Evolutionary conservation across 2,888 invertebrate species (phyloP), one percentile per base, ranked within the genome.

Genomic region (Meganola albula): DNA sequence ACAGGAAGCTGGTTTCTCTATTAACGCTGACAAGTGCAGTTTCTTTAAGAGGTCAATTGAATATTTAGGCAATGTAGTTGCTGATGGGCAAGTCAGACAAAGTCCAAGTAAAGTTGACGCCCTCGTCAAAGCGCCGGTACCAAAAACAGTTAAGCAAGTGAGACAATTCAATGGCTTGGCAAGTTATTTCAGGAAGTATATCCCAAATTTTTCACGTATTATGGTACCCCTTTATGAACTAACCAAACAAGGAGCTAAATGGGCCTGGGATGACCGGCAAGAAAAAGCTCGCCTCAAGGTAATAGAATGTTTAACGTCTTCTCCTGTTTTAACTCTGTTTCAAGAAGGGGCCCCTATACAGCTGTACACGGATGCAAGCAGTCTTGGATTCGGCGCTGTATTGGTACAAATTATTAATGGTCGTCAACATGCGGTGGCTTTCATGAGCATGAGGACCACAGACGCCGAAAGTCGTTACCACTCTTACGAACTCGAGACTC

Each of bases 91-190:
- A 26, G 53, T 62, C 0, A 12, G 40, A 1, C 62, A 58, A 0
- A 62, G 52, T 13, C 51, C 54, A 1, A 29, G 27, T 7, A 63
- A 58, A 16, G 36, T 58, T 0, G 45, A 61, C 16, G 60, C 61
- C 8, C 25, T 64, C 0, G 8, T 37, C 0, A 54, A 56, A 24
- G 39, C 60, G 1, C 55, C 58, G 0, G 12, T 48, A 1, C 63
- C 59, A 1, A 50, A 18, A 4, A 55, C 23, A 0, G 46, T 26
- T 0, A 56, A 49, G 10, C 53, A 63, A 16, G 41, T 59, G 0
- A 12, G 55, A 0, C 37, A 41, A n/a, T 37, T 41, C 6, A 34
- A 34, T 6, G 41, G 41, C 0, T 22, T 37, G 1, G 7, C 58
- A 35, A 27, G 57, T 35, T 37, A 48, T 4, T 53, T 57, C 5